Percentiles rank a stretch among this genome's conserved stretches.
Evolutionary conservation across 2,888 invertebrate genomes (phyloP).

Genomic region (Diploptera punctata): DNA sequence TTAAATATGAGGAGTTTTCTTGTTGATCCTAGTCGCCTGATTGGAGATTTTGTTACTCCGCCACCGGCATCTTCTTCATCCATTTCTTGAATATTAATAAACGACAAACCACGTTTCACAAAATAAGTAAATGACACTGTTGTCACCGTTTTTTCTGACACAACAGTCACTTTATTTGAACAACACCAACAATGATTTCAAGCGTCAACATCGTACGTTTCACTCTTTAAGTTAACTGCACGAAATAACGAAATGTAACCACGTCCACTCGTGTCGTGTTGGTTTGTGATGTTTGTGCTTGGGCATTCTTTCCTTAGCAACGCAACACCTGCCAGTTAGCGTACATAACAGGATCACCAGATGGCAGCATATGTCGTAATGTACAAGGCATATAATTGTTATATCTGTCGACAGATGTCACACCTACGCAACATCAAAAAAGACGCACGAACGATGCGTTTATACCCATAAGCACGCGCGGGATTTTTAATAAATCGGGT

Average conservation of each 20-base stretch:
- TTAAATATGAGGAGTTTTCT: slow-evolving; percentile 80
- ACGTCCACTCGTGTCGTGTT: not conserved
- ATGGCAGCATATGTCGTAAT: no score
- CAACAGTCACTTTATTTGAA: not conserved
- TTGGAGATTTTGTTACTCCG: slow-evolving; percentile 70
- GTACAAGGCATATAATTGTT: no score
- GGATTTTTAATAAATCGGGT: no score
- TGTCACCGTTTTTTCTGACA: not conserved
- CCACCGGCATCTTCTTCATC: slow-evolving; percentile 77
- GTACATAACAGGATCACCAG: no score
- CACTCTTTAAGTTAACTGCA: not conserved
- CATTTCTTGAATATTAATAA: slow-evolving; percentile 53
- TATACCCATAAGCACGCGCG: no score
- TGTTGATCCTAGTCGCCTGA: slow-evolving; percentile 80
- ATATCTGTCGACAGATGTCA: no score
- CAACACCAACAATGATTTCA: not conserved
- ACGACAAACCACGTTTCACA: not conserved
- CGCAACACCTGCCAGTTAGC: no score
- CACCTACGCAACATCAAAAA: no score
- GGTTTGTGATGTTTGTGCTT: slow-evolving; percentile 8
- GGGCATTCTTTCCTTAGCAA: no score
- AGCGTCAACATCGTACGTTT: not conserved
- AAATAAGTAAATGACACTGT: not conserved
- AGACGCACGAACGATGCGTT: no score
- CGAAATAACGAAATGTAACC: slow-evolving; percentile 7